A percentile compares a stretch with the other conserved stretches of the same genome.
Conservation (phyloP, 2,888 invertebrate species). For the Agrilus mali region DNA sequence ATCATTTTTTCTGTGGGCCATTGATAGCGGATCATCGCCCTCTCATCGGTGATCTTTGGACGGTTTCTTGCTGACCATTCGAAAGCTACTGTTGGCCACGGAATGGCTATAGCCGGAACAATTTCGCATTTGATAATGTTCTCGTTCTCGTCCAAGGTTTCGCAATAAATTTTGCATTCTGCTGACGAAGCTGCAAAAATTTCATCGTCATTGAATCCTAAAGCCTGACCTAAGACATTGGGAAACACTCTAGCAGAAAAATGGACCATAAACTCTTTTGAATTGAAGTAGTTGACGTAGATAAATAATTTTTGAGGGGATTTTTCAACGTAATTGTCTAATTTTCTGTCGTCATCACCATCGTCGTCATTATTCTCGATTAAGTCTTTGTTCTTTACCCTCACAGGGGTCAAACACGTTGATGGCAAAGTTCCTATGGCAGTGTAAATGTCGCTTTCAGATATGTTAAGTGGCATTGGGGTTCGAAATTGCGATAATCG, state of each 20-base stretch:
- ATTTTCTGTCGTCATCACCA: neutral
- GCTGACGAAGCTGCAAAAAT: slow-evolving; percentile 45
- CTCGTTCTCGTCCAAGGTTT: slow-evolving; percentile 34
- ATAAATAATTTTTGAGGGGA: slow-evolving; percentile 20
- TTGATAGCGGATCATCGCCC: slow-evolving; percentile 44
- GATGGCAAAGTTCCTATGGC: slow-evolving; percentile 39
- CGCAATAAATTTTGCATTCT: slow-evolving; percentile 55
- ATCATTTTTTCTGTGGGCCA: slow-evolving; percentile 63
- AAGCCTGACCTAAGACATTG: slow-evolving; percentile 41
- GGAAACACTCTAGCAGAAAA: slow-evolving; percentile 51
- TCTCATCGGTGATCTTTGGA: slow-evolving; percentile 41
- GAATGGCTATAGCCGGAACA: slow-evolving; percentile 54
- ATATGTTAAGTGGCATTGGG: slow-evolving; percentile 41
- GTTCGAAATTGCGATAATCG: slow-evolving; percentile 48
- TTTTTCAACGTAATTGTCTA: slow-evolving; percentile 11
- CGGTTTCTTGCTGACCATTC: slow-evolving; percentile 53
- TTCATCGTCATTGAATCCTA: slow-evolving; percentile 44
- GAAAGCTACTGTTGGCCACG: slow-evolving; percentile 61
- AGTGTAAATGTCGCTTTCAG: slow-evolving; percentile 30
- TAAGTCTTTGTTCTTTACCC: slow-evolving; percentile 27
- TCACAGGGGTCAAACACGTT: slow-evolving; percentile 38
- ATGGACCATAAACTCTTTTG: slow-evolving; percentile 53
- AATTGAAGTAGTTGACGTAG: slow-evolving; percentile 43
- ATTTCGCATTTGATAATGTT: slow-evolving; percentile 47
- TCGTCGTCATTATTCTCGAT: slow-evolving; percentile 36